Evolutionary conservation across 2,888 invertebrate species (phyloP).

Genomic region (Blastobasis lacticolella): DNA sequence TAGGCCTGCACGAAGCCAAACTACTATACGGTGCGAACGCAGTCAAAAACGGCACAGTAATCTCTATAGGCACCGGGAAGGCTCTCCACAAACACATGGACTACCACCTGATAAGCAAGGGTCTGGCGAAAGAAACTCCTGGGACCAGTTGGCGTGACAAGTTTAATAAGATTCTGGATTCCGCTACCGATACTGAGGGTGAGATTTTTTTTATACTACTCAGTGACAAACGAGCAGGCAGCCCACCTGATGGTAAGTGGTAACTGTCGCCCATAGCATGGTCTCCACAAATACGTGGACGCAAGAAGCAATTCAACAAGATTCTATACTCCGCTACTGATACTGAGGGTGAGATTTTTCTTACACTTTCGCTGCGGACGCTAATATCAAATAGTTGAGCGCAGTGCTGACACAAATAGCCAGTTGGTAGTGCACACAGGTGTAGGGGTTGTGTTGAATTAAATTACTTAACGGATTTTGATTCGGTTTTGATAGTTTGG

Average conservation of each 20-base stretch:
- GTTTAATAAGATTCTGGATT: constrained; percentile 86
- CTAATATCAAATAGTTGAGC: no score
- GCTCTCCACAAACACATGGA: constrained; percentile 52
- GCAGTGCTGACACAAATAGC: no score
- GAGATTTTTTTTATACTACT: constrained; percentile 9
- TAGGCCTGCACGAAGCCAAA: constrained; percentile 91
- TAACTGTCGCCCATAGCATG: not conserved
- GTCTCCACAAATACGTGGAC: constrained; percentile 28
- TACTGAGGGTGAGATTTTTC: no score
- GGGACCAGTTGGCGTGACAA: constrained; percentile 82
- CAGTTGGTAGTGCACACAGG: no score
- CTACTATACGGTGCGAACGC: constrained; percentile 84
- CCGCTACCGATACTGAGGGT: constrained; percentile 92
- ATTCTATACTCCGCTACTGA: constrained; percentile 90
- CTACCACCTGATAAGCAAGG: constrained; percentile 28
- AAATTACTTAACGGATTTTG: no score
- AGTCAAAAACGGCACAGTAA: constrained; percentile 79
- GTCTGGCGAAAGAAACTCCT: constrained; percentile 26
- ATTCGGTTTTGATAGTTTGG: no score
- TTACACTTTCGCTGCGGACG: no score
- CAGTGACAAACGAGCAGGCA: not conserved
- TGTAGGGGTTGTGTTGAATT: no score
- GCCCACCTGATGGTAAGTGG: constrained; percentile 21
- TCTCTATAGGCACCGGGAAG: constrained; percentile 88
- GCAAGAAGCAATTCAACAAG: constrained; percentile 80